Conservation (phyloP, 2,113 vertebrate genomes). For the Apodemus sylvaticus region DNA sequence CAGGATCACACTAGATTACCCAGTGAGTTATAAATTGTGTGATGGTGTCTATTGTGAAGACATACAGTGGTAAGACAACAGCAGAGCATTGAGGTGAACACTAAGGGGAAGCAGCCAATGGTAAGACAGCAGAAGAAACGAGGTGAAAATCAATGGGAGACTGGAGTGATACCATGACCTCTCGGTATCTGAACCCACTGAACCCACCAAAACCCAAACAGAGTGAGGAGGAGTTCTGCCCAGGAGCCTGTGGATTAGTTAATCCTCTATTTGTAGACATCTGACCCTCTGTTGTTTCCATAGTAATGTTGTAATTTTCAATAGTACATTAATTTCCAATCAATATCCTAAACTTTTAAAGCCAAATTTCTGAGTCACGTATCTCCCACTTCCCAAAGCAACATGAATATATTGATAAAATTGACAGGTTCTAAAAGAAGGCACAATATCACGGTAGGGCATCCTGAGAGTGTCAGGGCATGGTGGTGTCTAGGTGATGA, state of each 20-base stretch:
- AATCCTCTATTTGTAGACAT: not conserved
- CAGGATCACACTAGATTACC: not conserved
- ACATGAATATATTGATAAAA: not conserved
- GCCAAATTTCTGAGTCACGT: not conserved
- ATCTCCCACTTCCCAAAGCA: not conserved
- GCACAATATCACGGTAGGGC: not conserved
- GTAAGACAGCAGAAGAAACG: not conserved
- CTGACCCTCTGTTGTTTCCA: not conserved
- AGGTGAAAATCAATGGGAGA: not conserved
- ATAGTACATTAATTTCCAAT: not conserved
- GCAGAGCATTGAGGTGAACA: not conserved
- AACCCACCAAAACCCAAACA: not conserved
- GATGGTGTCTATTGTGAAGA: not conserved
- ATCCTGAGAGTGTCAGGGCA: not conserved
- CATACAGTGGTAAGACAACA: not conserved
- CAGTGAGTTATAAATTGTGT: not conserved
- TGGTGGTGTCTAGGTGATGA: not conserved
- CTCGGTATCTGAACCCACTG: accelerated
- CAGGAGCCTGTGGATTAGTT: accelerated
- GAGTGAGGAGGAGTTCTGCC: not conserved
- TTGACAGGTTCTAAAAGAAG: not conserved
- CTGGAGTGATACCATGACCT: accelerated
- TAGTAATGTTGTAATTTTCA: not conserved
- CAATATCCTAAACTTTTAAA: not conserved
- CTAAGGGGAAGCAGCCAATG: not conserved